Evolutionary conservation across 2,888 invertebrate species (phyloP).

Genomic region (Macaria notata): DNA sequence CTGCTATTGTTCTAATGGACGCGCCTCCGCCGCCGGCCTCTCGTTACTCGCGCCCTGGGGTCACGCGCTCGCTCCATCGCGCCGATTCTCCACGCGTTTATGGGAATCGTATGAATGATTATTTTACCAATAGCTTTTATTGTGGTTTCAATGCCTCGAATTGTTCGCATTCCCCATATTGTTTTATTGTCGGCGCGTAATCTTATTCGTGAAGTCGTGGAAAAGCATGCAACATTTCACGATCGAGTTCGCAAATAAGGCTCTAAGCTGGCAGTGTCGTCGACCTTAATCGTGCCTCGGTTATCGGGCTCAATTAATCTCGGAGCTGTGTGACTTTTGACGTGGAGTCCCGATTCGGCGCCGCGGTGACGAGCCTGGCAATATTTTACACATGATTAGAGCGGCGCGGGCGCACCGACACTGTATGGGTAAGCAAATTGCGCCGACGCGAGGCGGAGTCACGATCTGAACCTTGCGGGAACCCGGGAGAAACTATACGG

Average conservation of each 20-base stretch:
- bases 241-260: slow-evolving; percentile 22
- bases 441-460: slow-evolving; percentile 76
- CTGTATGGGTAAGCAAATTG: slow-evolving; percentile 82
- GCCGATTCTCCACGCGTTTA: slow-evolving; percentile 64
- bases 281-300: slow-evolving; percentile 58
- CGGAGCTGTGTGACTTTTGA: slow-evolving; percentile 66
- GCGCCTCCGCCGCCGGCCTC: slow-evolving; percentile 54
- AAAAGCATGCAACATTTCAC: slow-evolving; percentile 18
- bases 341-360: slow-evolving; percentile 67
- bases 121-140: slow-evolving; percentile 44
- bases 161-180: slow-evolving; percentile 39
- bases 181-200: slow-evolving; percentile 24
- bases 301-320: slow-evolving; percentile 72
- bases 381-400: slow-evolving; percentile 82
- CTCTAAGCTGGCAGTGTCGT: slow-evolving; percentile 29
- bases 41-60: slow-evolving; percentile 57
- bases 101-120: slow-evolving; percentile 54
- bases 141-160: slow-evolving; percentile 34
- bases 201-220: slow-evolving; percentile 8
- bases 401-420: slow-evolving; percentile 48
- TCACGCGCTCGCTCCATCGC: slow-evolving; percentile 68
- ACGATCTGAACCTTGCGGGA: slow-evolving; percentile 80
- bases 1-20: slow-evolving; percentile 76
- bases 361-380: slow-evolving; percentile 70
- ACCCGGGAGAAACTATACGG: slow-evolving; percentile 75